Conservation (phyloP, 2,113 vertebrate genomes). For the Callipepla squamata region DNA sequence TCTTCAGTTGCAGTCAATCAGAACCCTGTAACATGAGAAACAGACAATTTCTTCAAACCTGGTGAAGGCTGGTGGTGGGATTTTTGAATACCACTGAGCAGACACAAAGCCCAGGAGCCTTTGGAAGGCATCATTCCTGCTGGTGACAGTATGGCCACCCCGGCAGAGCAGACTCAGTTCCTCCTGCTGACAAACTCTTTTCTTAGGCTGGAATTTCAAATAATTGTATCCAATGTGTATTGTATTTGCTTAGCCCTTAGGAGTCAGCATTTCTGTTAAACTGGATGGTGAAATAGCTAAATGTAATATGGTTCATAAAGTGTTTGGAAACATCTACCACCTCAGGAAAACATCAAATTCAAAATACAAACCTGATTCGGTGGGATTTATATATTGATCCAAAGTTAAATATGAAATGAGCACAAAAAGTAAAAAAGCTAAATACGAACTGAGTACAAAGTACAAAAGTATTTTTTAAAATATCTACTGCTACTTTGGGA, state of each 20-base stretch:
- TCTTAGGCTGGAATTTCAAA: background rate
- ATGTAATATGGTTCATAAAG: background rate
- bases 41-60: background rate
- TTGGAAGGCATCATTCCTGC: accelerated
- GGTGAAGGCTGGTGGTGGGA: background rate
- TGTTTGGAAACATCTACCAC: background rate
- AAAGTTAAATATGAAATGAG: background rate
- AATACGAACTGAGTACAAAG: background rate
- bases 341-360: background rate
- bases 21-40: background rate
- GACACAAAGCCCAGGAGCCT: background rate
- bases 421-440: background rate
- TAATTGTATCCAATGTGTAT: background rate
- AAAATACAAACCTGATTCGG: background rate
- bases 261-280: background rate
- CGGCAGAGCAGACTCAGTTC: background rate
- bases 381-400: background rate
- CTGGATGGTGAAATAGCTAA: background rate
- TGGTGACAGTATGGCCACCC: background rate
- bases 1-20: background rate
- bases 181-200: background rate
- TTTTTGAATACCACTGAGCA: background rate
- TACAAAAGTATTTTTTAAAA: background rate
- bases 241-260: background rate
- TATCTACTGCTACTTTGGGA: background rate